A percentile compares a stretch with the other conserved stretches of the same genome.
phyloP scores from a whole-genome alignment of 2,888 invertebrate genomes.

The Entomobrya proxima region DNA sequence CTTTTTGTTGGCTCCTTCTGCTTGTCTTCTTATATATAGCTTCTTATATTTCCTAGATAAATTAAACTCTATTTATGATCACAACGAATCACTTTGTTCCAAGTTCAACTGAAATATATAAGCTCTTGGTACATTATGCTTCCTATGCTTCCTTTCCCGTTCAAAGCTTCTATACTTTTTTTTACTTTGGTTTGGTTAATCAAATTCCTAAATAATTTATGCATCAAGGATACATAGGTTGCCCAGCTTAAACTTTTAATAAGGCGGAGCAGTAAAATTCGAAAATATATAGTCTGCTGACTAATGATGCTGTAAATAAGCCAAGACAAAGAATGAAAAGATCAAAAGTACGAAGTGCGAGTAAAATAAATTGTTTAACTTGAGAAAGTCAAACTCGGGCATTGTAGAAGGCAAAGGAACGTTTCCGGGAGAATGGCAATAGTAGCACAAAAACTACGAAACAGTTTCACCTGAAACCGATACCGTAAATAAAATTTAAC shows the following conservation, averaged over 20 bases:
- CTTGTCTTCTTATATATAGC: slow-evolving; percentile 17
- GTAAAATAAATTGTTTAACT: not conserved
- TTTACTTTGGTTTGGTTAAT: not conserved
- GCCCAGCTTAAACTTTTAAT: not conserved
- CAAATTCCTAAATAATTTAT: slow-evolving; percentile 15
- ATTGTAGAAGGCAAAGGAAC: not conserved
- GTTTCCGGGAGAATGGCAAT: not conserved
- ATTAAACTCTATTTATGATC: not conserved
- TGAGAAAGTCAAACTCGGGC: too few species aligned
- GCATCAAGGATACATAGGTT: not conserved
- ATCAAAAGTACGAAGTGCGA: not conserved
- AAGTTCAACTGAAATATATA: not conserved
- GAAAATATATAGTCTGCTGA: slow-evolving; percentile 6
- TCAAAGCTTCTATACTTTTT: not conserved
- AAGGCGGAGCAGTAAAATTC: not conserved
- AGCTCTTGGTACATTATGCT: too few species aligned
- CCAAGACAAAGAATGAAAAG: not conserved
- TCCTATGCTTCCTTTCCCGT: not conserved
- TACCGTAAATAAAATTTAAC: slow-evolving; percentile 21
- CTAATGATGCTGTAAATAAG: slow-evolving; percentile 19
- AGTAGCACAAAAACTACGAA: not conserved
- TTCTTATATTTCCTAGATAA: slow-evolving; percentile 37
- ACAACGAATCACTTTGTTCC: slow-evolving; percentile 46
- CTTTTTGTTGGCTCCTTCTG: not conserved
- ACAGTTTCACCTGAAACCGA: slow-evolving; percentile 13